phyloP scores from a whole-genome alignment of 2,888 invertebrate species.

The Chelonus formosanus region DNA sequence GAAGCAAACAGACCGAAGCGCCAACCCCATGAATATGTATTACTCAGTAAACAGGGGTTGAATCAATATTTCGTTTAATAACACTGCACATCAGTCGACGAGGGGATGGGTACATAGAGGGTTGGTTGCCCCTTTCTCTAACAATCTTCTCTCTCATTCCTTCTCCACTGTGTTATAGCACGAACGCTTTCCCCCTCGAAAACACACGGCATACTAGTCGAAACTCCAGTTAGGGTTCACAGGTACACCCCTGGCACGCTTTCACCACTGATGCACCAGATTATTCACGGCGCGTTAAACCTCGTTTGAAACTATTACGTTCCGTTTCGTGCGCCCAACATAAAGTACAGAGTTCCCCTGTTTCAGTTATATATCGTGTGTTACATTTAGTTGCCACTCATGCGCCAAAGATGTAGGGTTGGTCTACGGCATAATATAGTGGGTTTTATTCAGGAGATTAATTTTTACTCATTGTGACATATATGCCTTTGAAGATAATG shows the following conservation, averaged over 20 bases:
- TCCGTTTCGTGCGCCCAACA: constrained; percentile 46
- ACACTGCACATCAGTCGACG: constrained; percentile 51
- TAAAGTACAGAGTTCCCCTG: constrained; percentile 12
- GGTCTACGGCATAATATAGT: too few relatives aligned
- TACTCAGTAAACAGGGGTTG: constrained; percentile 64
- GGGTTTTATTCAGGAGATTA: not conserved
- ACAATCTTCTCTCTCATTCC: constrained; percentile 23
- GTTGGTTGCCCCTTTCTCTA: constrained; percentile 13
- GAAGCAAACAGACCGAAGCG: constrained; percentile 59
- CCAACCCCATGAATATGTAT: constrained; percentile 64
- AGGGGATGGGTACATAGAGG: constrained; percentile 18
- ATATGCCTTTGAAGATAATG: too few relatives aligned
- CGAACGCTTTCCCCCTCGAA: not conserved
- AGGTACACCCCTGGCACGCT: constrained; percentile 32
- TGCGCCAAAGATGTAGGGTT: constrained; percentile 1
- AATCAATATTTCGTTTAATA: constrained; percentile 66
- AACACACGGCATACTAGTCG: constrained; percentile 12
- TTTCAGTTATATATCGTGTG: not conserved
- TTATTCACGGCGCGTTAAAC: constrained; percentile 60
- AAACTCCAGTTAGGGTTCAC: not conserved
- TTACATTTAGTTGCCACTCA: constrained; percentile 9
- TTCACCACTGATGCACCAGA: constrained; percentile 45
- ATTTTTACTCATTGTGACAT: constrained; percentile 16
- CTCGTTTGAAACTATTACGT: constrained; percentile 59
- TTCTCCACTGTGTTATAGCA: too few relatives aligned